Percentiles rank a stretch among this genome's conserved stretches.
Conservation (phyloP, 2,113 vertebrate genomes). For the Urocitellus parryii region DNA sequence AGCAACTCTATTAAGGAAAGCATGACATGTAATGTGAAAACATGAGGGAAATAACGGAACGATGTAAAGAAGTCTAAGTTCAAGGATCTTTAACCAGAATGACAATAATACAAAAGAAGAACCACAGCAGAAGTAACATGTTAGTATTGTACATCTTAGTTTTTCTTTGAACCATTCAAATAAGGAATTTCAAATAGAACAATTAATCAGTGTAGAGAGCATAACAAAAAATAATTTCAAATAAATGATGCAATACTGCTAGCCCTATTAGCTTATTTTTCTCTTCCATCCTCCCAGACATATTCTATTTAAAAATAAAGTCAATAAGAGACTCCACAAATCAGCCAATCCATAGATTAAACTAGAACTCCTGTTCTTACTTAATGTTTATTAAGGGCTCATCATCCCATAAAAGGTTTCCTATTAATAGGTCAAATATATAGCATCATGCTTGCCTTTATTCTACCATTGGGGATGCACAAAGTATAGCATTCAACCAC, state of each 20-base stretch:
- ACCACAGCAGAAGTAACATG: neutral
- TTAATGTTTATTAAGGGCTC: constrained; percentile 45
- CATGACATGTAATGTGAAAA: neutral
- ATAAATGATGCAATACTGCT: constrained; percentile 33
- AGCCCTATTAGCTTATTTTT: constrained; percentile 50
- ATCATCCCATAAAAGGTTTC: neutral
- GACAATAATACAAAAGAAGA: neutral
- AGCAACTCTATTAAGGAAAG: constrained; percentile 20
- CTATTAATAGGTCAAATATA: constrained; percentile 19
- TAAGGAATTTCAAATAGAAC: constrained; percentile 43
- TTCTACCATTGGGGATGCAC: neutral
- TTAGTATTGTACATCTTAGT: neutral
- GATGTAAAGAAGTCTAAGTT: constrained; percentile 4
- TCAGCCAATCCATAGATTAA: constrained; percentile 3
- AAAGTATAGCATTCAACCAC: neutral
- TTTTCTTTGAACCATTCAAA: constrained; percentile 59
- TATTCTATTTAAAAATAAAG: constrained; percentile 54
- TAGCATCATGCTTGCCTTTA: neutral
- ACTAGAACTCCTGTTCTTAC: constrained; percentile 12
- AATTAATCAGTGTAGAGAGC: constrained; percentile 45
- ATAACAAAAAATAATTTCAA: constrained; percentile 63
- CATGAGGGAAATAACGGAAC: constrained; percentile 9
- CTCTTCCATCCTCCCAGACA: neutral
- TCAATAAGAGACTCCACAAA: constrained; percentile 41
- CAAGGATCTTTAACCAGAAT: neutral